Base-by-base conservation (phyloP, 2,797 vertebrate genomes). In the Xenops minutus region DNA sequence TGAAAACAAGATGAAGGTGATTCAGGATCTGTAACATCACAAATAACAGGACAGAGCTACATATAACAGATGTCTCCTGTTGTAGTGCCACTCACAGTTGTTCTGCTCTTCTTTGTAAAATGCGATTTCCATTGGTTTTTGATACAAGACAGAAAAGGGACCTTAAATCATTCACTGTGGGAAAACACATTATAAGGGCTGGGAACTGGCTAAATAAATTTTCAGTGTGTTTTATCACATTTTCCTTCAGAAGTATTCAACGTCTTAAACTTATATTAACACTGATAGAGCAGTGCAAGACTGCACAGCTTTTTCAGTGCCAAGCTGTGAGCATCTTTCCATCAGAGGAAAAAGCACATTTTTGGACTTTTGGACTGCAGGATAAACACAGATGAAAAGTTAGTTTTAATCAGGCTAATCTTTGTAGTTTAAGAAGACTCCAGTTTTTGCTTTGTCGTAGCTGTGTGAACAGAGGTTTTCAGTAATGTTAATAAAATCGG, bases 21-120 rank as follows among this genome's bases (percentile, higher is more conserved):
- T 46, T 66, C 12, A 23, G 44, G 49, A 48, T 32, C 48, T 63
- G 7, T 30, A 12, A 54, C 22, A 46, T 68, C 89, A 75, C 29
- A 78, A 84, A 32, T 44, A 44, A 30, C 0, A 4, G 54, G 49
- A 56, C 39, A 63, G 23, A 66, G 39, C 26, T 78, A 7, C n/a
- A n/a, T 1, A 8, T 14, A 71, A 52, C 7, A 64, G 32, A 46
- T 0, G 0, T 34, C 23, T 88, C 48, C n/a, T 68, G 23, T 39
- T 56, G 17, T 41, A 75, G 24, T 24, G 49, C 29, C 2, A 13
- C 30, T 56, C 26, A 41, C 30, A 18, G 26, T 7, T 39, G 14
- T 64, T 61, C n/a, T 59, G 52, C 22, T 20, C 21, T 61, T 68
- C 52, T 66, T 67, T 56, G 44, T 66, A 44, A 85, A 73, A 27